Evolutionary conservation across 2,113 vertebrate genomes (phyloP).

Genomic region (Pseudorectes ferrugineus): DNA sequence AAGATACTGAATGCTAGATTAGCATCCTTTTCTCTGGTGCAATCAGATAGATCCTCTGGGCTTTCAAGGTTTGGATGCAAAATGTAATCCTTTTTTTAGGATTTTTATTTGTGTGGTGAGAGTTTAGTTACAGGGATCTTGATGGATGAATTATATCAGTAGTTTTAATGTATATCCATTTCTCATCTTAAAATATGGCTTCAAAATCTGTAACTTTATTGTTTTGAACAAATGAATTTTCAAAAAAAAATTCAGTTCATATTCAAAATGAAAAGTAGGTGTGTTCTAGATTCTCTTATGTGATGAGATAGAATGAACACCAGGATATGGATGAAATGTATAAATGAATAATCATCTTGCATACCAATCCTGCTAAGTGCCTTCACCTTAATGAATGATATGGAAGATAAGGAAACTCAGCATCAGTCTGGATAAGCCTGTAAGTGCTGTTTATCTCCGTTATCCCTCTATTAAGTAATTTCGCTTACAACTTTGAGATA

Average conservation of each 20-base stretch:
- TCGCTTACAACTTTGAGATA: not conserved
- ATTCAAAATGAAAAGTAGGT: not conserved
- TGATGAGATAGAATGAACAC: not conserved
- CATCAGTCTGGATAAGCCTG: not conserved
- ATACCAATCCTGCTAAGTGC: not conserved
- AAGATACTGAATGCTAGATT: not conserved
- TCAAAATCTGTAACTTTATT: not conserved
- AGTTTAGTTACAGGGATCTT: not conserved
- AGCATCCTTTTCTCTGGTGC: not conserved
- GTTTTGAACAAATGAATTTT: not conserved
- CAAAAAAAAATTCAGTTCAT: not conserved
- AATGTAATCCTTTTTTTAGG: not conserved
- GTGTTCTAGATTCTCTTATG: not conserved
- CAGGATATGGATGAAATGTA: not conserved
- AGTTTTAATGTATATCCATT: not conserved
- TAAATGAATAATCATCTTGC: not conserved
- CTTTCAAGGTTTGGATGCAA: not conserved
- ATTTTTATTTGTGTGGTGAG: not conserved
- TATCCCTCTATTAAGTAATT: conserved; percentile 8
- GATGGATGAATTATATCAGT: not conserved
- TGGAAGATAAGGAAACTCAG: not conserved
- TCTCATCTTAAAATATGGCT: not conserved
- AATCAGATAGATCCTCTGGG: not conserved
- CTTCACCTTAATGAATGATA: not conserved
- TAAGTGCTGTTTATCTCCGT: not conserved